Evolutionary conservation across 2,888 invertebrate species (phyloP).

Genomic region (Lasioglossum calceatum): DNA sequence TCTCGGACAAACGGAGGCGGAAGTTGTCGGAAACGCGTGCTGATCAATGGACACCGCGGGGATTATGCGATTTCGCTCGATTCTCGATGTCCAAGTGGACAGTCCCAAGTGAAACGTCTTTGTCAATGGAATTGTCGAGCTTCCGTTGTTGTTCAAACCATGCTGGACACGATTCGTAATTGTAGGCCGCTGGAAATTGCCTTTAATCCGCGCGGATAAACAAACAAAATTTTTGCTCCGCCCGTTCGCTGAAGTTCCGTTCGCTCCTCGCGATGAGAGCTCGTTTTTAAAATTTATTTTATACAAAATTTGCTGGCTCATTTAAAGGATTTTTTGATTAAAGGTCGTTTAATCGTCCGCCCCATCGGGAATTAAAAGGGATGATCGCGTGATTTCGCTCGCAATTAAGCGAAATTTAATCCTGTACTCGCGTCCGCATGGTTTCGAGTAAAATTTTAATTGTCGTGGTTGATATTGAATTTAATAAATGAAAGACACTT

Average conservation of each 20-base stretch:
- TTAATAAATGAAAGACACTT: not conserved
- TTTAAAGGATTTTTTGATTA: not conserved
- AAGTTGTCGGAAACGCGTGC: constrained; percentile 73
- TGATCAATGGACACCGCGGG: constrained; percentile 72
- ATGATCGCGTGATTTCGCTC: not conserved
- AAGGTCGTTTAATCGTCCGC: not conserved
- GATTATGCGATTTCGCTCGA: constrained; percentile 70
- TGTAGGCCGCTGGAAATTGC: not conserved
- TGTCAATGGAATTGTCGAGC: constrained; percentile 24
- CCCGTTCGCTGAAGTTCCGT: not conserved
- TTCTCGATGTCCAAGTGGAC: constrained; percentile 49
- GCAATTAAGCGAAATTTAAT: not conserved
- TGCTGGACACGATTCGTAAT: not conserved
- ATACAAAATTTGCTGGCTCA: not conserved
- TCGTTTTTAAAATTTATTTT: not conserved
- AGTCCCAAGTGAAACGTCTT: constrained; percentile 40
- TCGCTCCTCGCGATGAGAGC: no score
- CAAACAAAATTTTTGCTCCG: not conserved
- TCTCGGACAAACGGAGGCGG: not conserved
- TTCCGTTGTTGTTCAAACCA: not conserved
- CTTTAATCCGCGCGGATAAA: constrained; percentile 21
- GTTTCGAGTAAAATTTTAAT: not conserved
- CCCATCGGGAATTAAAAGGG: not conserved
- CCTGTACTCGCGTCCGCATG: not conserved
- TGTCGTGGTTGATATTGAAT: not conserved